Base-by-base conservation (phyloP, 2,113 vertebrate genomes). In the Peucedramus taeniatus region DNA sequence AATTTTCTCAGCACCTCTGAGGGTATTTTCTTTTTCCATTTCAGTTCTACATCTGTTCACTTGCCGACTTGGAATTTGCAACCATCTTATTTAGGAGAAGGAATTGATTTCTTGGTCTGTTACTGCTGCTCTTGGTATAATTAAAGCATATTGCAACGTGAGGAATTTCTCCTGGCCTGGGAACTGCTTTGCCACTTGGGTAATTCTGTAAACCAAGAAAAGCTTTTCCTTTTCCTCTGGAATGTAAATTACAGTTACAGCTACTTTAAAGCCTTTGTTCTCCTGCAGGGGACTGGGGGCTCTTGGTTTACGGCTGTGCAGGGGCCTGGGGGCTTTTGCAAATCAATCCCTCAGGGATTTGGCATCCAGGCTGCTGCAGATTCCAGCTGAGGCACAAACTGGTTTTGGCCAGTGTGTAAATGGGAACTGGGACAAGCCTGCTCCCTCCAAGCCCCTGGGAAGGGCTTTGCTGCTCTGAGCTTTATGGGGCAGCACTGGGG, bases 1-100 rank as follows among this genome's bases (percentile, higher is more conserved):
- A 26, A 17, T 74, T 69, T 59, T 9, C 83, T 26, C 47, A 1
- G 79, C 3, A 54, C 85, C 69, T 81, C 4, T 0, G 26, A 45
- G 77, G 60, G 77, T 95, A 72, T 95, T 96, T 95, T 89, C 93
- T 94, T 91, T 91, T 95, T 53, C 96, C 94, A 94, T 94, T 93
- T 82, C 69, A 35, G 40, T 79, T 96, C 87, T 65, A 35, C 89
- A 94, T 93, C 94, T 94, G 89, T 68, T 96, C 77, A 10, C 69
- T 71, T 27, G 18, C 91, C 2, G 64, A 28, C 64, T 89, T 71
- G 89, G 83, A 92, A 70, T 74, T 84, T 87, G 94, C 91, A 93
- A 64, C 85, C 63, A 7, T 81, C 66, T 90, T 57, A 74, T 61
- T 87, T 27, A 71, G 88, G 86, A 83, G 91, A 11, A 96, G 75